phyloP scores from a whole-genome alignment of 30 jellyfish, hydroid and myxozoan species.

The Euphysa ruthae region DNA sequence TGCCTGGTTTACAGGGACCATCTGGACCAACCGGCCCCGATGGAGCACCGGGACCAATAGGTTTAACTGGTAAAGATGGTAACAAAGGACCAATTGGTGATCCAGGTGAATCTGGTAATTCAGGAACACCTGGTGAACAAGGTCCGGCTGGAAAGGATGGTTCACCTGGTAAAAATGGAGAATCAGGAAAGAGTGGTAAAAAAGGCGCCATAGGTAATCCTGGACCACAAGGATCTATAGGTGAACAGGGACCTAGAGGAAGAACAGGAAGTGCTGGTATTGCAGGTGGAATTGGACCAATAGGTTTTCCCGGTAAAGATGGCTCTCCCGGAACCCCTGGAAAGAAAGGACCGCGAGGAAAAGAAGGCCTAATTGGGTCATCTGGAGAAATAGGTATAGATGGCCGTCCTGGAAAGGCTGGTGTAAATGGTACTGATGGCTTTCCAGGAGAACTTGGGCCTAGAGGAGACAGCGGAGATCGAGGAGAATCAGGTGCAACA shows the following conservation, averaged over 20 bases:
- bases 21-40: conserved; percentile 40
- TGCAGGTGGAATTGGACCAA: conserved; percentile 13
- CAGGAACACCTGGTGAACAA: conserved; percentile 24
- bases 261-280: conserved; percentile 39
- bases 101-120: conserved; percentile 30
- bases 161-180: conserved; percentile 57
- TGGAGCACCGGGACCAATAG: conserved; percentile 39
- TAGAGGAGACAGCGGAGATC: conserved; percentile 14
- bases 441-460: conserved; percentile 6
- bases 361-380: conserved; percentile 39
- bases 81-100: conserved; percentile 56
- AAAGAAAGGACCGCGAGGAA: conserved; percentile 13
- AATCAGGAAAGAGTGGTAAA: not conserved
- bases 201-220: conserved; percentile 39
- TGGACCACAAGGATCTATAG: conserved; percentile 22
- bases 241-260: conserved; percentile 1
- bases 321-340: conserved; percentile 27
- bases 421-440: conserved; percentile 35
- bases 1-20: conserved; percentile 42
- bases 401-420: conserved; percentile 18
- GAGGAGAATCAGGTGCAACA: conserved; percentile 28
- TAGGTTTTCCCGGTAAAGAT: conserved; percentile 11
- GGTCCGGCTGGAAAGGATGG: conserved; percentile 44
- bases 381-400: conserved; percentile 53
- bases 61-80: conserved; percentile 46